These are phyloP conservation scores for Bolinopsis microptera DNA, from an alignment of 37 sponge, comb jelly and placozoan genomes.

Conservation along the genomic window DNA sequence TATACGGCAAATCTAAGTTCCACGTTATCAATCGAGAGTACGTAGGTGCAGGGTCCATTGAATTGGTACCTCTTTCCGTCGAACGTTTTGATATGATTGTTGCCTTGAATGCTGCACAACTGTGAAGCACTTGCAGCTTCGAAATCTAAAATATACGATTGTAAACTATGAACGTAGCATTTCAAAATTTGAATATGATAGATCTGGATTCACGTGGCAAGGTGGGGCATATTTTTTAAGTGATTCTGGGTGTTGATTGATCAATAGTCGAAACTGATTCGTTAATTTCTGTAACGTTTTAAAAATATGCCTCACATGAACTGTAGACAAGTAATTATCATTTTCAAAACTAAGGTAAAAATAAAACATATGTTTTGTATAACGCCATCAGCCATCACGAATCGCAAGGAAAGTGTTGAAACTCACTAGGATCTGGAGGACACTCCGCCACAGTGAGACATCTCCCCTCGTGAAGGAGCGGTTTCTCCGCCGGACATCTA, in stretches of 20 bases:
- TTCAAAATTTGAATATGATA: neutral
- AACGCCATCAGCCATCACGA: too few species aligned
- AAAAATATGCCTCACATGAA: too few species aligned
- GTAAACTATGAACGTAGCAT: neutral
- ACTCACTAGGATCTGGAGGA: constrained; percentile 27
- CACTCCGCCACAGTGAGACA: neutral
- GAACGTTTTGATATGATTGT: neutral
- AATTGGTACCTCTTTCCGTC: constrained; percentile 14
- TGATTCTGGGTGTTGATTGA: too few species aligned
- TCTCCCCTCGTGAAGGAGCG: neutral
- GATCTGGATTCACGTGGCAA: too few species aligned
- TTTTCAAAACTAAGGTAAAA: too few species aligned
- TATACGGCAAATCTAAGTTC: neutral
- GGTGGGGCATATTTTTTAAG: too few species aligned
- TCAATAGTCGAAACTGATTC: too few species aligned
- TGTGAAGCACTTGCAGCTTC: neutral
- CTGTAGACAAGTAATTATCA: too few species aligned
- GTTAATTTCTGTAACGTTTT: too few species aligned
- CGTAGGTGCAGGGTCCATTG: constrained; percentile 21
- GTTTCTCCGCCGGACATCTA: neutral
- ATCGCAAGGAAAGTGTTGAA: too few species aligned
- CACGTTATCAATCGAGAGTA: neutral
- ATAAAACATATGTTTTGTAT: too few species aligned
- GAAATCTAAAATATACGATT: neutral
- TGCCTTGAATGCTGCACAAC: neutral